Evolutionary conservation across 2,113 vertebrate genomes (phyloP).

Genomic region (Numida meleagris): DNA sequence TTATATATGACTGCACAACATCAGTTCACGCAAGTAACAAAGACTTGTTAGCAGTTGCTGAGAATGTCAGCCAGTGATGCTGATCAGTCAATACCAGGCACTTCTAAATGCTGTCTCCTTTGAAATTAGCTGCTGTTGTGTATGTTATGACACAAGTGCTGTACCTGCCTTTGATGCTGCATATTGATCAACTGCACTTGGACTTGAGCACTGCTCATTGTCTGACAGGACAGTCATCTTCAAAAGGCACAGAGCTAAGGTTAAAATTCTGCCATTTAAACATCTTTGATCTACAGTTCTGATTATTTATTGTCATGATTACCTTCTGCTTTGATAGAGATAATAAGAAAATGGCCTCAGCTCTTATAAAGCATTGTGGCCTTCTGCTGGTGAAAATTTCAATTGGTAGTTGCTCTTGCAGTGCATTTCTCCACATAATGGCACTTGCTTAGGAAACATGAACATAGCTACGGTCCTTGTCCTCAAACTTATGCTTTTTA

Average conservation of each 20-base stretch:
- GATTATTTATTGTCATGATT: background rate
- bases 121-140: background rate
- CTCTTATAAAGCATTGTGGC: background rate
- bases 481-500: background rate
- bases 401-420: background rate
- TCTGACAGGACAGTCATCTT: background rate
- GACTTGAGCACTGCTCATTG: background rate
- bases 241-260: background rate
- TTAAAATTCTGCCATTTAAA: background rate
- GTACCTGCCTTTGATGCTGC: background rate
- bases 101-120: background rate
- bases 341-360: background rate
- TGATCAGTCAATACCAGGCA: background rate
- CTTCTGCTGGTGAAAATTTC: background rate
- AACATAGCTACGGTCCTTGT: background rate
- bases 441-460: background rate
- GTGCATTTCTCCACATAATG: background rate
- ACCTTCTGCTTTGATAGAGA: background rate
- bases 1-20: fast-evolving
- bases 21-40: background rate
- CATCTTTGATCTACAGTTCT: background rate
- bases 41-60: fast-evolving
- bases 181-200: background rate
- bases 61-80: background rate
- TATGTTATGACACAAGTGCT: background rate